Conservation (phyloP, 2,797 vertebrate genomes). For the Acropternis orthonyx region DNA sequence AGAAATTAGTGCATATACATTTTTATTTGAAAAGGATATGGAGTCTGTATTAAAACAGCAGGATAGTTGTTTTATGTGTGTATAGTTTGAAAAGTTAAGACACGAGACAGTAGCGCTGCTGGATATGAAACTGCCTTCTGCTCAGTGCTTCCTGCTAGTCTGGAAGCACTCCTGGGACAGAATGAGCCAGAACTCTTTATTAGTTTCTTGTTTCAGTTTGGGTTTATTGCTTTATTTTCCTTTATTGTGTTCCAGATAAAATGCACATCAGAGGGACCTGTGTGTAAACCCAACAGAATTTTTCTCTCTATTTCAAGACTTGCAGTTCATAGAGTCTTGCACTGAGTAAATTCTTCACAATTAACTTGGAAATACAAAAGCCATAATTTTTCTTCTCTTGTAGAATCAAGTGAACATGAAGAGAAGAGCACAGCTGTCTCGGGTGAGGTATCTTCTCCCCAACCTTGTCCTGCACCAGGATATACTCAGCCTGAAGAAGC, state of each 20-base stretch:
- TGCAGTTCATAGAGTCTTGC: background rate
- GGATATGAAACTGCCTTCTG: background rate
- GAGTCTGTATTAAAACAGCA: background rate
- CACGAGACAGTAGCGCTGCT: background rate
- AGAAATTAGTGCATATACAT: background rate
- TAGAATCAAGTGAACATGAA: slow-evolving; percentile 96
- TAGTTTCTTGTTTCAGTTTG: slow-evolving; percentile 15
- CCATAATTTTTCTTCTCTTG: slow-evolving; percentile 30
- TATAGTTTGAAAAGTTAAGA: background rate
- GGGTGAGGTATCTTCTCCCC: slow-evolving; percentile 80
- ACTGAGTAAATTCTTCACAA: background rate
- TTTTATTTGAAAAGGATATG: background rate
- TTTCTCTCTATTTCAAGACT: background rate
- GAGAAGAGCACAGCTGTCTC: slow-evolving; percentile 89
- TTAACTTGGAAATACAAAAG: background rate
- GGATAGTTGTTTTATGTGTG: background rate
- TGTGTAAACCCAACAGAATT: background rate
- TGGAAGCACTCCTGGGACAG: background rate
- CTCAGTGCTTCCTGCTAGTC: background rate
- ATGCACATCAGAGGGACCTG: background rate
- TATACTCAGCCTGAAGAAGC: slow-evolving; percentile 83
- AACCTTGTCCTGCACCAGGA: slow-evolving; percentile 80
- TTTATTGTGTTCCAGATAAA: background rate
- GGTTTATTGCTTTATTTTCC: slow-evolving; percentile 33
- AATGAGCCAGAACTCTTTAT: background rate